Evolutionary conservation across 2,888 invertebrate genomes (phyloP).

Genomic region (Torymus auratus): DNA sequence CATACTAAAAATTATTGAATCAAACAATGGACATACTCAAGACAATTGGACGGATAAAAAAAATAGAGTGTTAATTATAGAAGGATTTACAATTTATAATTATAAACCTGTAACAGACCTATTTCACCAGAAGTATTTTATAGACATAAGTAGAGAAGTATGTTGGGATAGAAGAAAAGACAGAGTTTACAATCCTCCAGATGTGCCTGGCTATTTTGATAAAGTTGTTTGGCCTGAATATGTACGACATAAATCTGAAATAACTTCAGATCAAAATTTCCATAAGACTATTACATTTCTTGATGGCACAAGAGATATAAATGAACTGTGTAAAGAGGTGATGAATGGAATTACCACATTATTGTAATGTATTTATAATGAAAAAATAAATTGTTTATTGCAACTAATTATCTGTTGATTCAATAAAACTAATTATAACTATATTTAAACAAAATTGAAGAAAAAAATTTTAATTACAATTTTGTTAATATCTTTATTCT

Average conservation of each 20-base stretch:
- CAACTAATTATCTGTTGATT: too few relatives aligned
- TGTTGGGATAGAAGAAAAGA: slow-evolving; percentile 81
- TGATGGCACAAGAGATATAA: slow-evolving; percentile 65
- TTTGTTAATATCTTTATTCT: slow-evolving; percentile 13
- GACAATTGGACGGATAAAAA: slow-evolving; percentile 66
- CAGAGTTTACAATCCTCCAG: slow-evolving; percentile 90
- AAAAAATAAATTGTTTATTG: too few relatives aligned
- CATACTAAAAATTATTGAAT: slow-evolving; percentile 76
- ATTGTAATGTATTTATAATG: neutral
- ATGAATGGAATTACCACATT: slow-evolving; percentile 62
- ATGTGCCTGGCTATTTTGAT: slow-evolving; percentile 92
- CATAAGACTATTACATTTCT: slow-evolving; percentile 65
- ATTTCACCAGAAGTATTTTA: slow-evolving; percentile 86
- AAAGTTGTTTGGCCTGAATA: slow-evolving; percentile 94
- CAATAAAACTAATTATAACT: too few relatives aligned
- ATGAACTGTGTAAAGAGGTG: slow-evolving; percentile 64
- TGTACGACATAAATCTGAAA: slow-evolving; percentile 78
- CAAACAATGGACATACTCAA: slow-evolving; percentile 61
- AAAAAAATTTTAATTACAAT: too few relatives aligned
- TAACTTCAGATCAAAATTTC: slow-evolving; percentile 67
- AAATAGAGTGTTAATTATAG: slow-evolving; percentile 82
- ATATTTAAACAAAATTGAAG: too few relatives aligned
- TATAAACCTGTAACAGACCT: slow-evolving; percentile 82
- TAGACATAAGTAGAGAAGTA: slow-evolving; percentile 83
- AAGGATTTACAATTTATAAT: slow-evolving; percentile 87